These are phyloP conservation scores for Pseudobourletiella spinata DNA, from an alignment of 1,140 invertebrate genomes.

Conservation along the genomic window DNA sequence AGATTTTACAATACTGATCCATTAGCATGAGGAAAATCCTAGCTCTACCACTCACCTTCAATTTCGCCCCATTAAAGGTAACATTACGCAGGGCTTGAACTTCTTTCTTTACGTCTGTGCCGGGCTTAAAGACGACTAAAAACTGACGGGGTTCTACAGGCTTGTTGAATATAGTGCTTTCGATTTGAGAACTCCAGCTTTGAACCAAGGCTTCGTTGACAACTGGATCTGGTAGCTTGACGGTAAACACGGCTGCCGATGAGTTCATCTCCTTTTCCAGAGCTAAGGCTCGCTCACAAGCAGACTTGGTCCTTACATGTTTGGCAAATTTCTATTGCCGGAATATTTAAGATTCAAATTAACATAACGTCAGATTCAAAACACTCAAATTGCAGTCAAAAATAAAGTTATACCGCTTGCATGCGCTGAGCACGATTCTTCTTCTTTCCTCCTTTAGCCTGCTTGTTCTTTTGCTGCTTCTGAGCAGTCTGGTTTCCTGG, in stretches of 20 bases:
- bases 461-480: conserved; percentile 4
- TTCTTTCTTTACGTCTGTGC: conserved; percentile 24
- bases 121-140: conserved; percentile 16
- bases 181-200: conserved; percentile 9
- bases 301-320: background rate
- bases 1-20: too few relatives aligned
- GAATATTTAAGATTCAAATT: too few relatives aligned
- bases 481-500: conserved; percentile 4
- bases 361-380: background rate
- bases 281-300: conserved; percentile 16
- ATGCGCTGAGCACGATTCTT: conserved; percentile 21
- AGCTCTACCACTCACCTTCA: conserved; percentile 11
- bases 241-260: conserved; percentile 1
- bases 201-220: conserved; percentile 4
- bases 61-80: conserved; percentile 6
- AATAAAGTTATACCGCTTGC: conserved; percentile 8
- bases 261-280: conserved; percentile 12
- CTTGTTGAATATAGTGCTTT: conserved; percentile 19
- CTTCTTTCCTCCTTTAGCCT: conserved; percentile 1
- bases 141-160: conserved; percentile 25
- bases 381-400: background rate
- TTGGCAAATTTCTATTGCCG: conserved; percentile 18
- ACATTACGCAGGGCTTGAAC: conserved; percentile 16
- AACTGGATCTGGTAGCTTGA: conserved; percentile 20
- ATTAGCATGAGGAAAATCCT: too few relatives aligned